These are phyloP conservation scores for Geothlypis trichas DNA, from an alignment of 2,113 vertebrate genomes.

Conservation along the genomic window DNA sequence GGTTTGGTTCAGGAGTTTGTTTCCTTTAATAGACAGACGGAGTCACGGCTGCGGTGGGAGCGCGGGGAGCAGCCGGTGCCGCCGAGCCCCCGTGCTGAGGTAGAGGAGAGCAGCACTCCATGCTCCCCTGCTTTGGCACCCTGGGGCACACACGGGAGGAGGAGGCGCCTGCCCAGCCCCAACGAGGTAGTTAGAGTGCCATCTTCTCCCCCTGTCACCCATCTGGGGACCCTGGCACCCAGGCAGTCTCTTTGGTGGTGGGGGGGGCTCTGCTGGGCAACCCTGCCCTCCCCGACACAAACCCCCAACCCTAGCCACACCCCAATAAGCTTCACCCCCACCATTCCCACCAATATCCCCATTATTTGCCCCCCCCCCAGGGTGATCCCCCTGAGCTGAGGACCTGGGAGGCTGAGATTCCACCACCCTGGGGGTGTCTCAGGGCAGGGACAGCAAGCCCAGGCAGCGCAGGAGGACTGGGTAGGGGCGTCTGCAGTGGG, in stretches of 20 bases:
- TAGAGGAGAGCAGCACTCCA: conserved; percentile 74
- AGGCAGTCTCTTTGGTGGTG: neutral
- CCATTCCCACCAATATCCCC: neutral
- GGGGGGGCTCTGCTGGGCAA: neutral
- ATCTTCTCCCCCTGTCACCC: neutral
- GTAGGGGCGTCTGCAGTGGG: neutral
- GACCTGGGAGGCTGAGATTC: neutral
- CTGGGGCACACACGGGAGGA: neutral
- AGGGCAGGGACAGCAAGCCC: neutral
- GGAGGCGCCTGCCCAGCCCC: neutral
- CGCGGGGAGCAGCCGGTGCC: rapidly evolving
- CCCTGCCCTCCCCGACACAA: neutral
- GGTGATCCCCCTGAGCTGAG: neutral
- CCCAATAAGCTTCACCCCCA: neutral
- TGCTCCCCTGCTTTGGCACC: conserved; percentile 79
- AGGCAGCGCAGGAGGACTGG: neutral
- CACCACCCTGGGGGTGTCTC: neutral
- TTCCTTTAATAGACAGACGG: conserved; percentile 42
- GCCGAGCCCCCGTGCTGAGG: conserved; percentile 69
- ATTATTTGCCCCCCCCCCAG: neutral
- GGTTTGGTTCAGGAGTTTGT: neutral
- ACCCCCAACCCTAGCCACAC: neutral
- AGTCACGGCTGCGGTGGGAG: neutral
- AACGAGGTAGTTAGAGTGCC: conserved; percentile 38
- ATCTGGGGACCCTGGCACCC: neutral